phyloP scores from a whole-genome alignment of 2,113 vertebrate species.

The Rhizomys pruinosus region DNA sequence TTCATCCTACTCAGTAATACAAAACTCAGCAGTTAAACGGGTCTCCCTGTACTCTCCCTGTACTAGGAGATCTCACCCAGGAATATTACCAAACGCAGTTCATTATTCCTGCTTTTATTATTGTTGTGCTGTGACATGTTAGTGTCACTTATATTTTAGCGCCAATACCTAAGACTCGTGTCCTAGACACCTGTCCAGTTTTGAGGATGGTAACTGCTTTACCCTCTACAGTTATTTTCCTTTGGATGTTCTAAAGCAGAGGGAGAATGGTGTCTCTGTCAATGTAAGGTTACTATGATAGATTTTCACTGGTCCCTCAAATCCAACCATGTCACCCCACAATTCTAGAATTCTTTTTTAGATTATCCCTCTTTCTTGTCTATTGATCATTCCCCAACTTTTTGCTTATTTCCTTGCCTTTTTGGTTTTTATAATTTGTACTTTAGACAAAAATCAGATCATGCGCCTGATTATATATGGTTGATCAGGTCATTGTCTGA shows the following conservation, averaged over 20 bases:
- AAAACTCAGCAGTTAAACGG: neutral
- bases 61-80: neutral
- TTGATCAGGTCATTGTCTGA: neutral
- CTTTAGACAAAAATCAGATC: neutral
- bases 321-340: neutral
- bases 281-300: neutral
- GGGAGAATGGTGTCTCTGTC: neutral
- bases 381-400: neutral
- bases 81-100: neutral
- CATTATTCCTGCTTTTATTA: neutral
- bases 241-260: neutral
- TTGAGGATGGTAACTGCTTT: neutral
- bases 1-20: neutral
- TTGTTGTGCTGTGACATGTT: neutral
- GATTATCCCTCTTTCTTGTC: neutral
- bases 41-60: neutral
- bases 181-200: neutral
- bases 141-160: neutral
- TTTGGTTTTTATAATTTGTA: neutral
- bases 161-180: neutral
- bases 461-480: neutral
- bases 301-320: neutral
- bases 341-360: constrained; percentile 18
- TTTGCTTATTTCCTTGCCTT: neutral
- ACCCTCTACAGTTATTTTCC: neutral